Conservation (phyloP, 2,888 invertebrate species). For the Lasioglossum villosulum region DNA sequence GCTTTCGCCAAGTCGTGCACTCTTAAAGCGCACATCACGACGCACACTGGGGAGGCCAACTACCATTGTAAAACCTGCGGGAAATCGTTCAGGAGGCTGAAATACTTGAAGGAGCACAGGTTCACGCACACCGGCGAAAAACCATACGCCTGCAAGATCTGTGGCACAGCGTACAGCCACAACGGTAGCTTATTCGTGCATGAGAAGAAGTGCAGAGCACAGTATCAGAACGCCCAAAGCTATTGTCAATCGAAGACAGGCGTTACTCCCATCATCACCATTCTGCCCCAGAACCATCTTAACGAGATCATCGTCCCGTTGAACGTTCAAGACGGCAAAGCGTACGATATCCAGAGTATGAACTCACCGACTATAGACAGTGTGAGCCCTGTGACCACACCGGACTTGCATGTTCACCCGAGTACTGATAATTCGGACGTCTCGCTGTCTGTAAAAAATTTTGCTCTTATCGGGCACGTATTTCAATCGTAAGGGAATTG, state of each 20-base stretch:
- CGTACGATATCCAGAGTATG: constrained; percentile 65
- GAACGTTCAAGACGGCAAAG: constrained; percentile 60
- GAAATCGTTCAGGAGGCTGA: constrained; percentile 79
- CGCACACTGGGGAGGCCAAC: constrained; percentile 81
- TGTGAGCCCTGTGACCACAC: constrained; percentile 43
- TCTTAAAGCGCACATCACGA: constrained; percentile 80
- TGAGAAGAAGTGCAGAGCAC: constrained; percentile 78
- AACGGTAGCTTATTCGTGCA: constrained; percentile 81
- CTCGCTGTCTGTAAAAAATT: constrained; percentile 68
- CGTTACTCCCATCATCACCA: constrained; percentile 66
- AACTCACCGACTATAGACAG: constrained; percentile 37
- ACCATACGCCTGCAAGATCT: constrained; percentile 80
- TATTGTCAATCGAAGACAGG: constrained; percentile 51
- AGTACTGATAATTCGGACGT: constrained; percentile 67
- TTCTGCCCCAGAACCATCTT: constrained; percentile 64
- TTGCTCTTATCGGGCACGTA: constrained; percentile 75
- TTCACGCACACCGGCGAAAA: constrained; percentile 82
- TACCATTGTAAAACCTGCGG: constrained; percentile 82
- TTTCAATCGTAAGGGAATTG: constrained; percentile 70
- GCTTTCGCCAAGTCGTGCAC: constrained; percentile 82
- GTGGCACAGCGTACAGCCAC: constrained; percentile 81
- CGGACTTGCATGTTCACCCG: constrained; percentile 64
- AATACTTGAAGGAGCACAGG: constrained; percentile 80
- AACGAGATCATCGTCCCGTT: constrained; percentile 57
- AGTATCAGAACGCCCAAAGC: constrained; percentile 66